Percentiles rank a stretch among this genome's conserved stretches.
Evolutionary conservation across 2,797 vertebrate species (phyloP).

Genomic region (Gymnoscopelus braueri): DNA sequence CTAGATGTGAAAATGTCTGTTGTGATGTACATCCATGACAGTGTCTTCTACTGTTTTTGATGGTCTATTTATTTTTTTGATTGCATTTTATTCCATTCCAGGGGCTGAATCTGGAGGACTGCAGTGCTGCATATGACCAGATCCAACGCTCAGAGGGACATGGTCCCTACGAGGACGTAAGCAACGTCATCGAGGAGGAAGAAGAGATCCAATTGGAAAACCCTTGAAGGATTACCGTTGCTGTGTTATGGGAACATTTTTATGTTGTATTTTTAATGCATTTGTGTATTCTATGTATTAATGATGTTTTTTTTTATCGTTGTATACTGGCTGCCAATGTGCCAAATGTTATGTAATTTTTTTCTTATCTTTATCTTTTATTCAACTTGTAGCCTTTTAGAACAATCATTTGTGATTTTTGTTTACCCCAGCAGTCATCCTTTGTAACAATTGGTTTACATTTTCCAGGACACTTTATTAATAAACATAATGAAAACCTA

Average conservation of each 20-base stretch:
- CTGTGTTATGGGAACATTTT: too few relatives aligned
- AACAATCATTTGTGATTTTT: neutral
- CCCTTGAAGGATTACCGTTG: constrained; percentile 59
- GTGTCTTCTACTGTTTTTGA: too few relatives aligned
- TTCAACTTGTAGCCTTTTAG: too few relatives aligned
- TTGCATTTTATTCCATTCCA: constrained; percentile 44
- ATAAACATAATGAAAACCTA: constrained; percentile 19
- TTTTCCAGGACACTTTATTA: constrained; percentile 14
- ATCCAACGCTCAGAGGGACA: constrained; percentile 80
- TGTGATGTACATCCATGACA: too few relatives aligned
- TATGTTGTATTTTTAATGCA: too few relatives aligned
- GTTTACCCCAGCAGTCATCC: neutral
- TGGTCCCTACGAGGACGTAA: constrained; percentile 87
- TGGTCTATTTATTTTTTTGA: constrained; percentile 16
- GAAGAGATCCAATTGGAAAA: constrained; percentile 85
- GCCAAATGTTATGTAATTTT: too few relatives aligned
- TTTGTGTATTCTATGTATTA: too few relatives aligned
- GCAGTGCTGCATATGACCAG: constrained; percentile 86
- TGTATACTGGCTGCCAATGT: too few relatives aligned
- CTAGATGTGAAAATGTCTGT: too few relatives aligned
- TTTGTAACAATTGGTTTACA: neutral
- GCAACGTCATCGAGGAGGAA: constrained; percentile 65
- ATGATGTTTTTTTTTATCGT: too few relatives aligned
- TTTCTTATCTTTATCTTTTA: too few relatives aligned
- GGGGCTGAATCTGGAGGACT: constrained; percentile 89